Evolutionary conservation across 1,140 invertebrate species (phyloP).

Genomic region (Nasonia vitripennis): DNA sequence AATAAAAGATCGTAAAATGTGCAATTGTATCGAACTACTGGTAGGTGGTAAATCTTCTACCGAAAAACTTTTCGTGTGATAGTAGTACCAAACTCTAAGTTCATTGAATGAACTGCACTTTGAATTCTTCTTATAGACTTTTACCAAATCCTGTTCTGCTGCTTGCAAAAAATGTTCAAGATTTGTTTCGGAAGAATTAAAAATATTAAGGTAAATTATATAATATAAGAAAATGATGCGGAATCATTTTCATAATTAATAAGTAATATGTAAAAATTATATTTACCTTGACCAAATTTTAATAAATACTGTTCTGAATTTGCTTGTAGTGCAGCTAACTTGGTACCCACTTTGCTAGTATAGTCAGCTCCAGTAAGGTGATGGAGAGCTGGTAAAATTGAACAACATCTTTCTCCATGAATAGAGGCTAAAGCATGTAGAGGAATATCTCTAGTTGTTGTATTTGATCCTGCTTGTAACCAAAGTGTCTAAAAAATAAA

Average conservation of each 20-base stretch:
- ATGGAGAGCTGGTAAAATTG: background rate
- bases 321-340: background rate
- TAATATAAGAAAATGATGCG: too few species aligned
- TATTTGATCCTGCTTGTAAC: background rate
- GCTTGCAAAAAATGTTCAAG: background rate
- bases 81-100: background rate
- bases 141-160: slow-evolving; percentile 19
- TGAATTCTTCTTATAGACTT: background rate
- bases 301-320: background rate
- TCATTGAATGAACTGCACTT: background rate
- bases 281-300: slow-evolving; percentile 15
- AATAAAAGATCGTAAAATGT: slow-evolving; percentile 16
- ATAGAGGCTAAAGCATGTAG: background rate
- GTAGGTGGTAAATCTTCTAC: background rate
- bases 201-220: background rate
- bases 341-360: slow-evolving; percentile 13
- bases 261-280: background rate
- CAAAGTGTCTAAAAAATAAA: background rate
- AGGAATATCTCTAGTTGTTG: background rate
- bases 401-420: slow-evolving; percentile 16
- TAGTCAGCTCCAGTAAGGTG: slow-evolving; percentile 9
- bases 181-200: background rate
- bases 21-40: background rate
- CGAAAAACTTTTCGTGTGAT: slow-evolving; percentile 9
- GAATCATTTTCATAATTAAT: background rate